Conservation (phyloP, 2,888 invertebrate genomes). For the Seira musarum region DNA sequence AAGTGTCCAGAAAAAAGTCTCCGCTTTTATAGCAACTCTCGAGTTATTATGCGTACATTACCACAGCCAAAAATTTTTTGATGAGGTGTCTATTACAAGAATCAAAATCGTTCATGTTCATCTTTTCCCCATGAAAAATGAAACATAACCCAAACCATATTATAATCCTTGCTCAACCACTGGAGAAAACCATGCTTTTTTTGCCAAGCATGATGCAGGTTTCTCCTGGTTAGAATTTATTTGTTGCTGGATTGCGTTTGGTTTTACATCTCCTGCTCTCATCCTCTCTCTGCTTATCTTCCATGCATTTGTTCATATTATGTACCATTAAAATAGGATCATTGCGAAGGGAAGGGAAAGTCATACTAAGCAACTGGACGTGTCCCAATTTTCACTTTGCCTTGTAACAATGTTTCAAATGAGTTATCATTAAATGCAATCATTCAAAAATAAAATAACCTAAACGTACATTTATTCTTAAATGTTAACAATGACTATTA, state of each 20-base stretch:
- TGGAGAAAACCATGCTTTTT: conserved; percentile 35
- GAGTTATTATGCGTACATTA: not conserved
- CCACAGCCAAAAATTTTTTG: conserved; percentile 17
- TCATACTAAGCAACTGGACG: no score
- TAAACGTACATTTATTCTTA: no score
- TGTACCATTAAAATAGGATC: no score
- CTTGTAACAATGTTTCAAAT: no score
- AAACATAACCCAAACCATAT: conserved; percentile 39
- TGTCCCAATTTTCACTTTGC: no score
- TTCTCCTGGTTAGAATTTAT: not conserved
- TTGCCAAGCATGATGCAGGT: not conserved
- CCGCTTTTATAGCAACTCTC: conserved; percentile 26
- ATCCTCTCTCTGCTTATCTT: no score
- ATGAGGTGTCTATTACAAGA: conserved; percentile 17
- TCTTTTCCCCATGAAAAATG: conserved; percentile 14
- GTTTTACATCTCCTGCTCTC: no score
- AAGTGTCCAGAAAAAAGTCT: conserved; percentile 42
- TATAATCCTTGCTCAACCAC: conserved; percentile 25
- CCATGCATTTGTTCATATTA: no score
- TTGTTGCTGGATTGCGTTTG: not conserved
- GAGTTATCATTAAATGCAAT: no score
- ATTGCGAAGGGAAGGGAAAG: no score
- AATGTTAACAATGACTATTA: no score
- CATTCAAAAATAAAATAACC: no score
- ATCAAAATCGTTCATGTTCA: conserved; percentile 3